Conservation (phyloP, 2,797 vertebrate genomes). For the Remorina albescens region DNA sequence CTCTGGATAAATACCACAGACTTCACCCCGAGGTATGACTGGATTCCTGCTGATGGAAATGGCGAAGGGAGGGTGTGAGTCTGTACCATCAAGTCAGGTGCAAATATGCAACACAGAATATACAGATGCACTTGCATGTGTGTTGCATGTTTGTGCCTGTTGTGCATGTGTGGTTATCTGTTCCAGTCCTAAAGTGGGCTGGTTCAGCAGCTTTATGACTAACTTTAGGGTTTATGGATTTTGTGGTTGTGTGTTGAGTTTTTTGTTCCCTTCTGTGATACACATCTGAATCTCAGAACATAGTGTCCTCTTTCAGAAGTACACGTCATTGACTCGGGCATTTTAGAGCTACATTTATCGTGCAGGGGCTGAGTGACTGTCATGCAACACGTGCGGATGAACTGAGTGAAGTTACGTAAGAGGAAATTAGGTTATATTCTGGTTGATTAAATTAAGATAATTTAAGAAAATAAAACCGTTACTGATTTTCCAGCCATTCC, state of each 20-base stretch:
- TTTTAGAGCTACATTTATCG: not conserved
- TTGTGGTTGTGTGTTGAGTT: constrained; percentile 29
- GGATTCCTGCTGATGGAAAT: constrained; percentile 48
- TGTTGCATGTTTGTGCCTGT: constrained; percentile 25
- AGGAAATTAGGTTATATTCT: constrained; percentile 1
- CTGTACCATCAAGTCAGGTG: not conserved
- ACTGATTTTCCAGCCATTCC: not conserved
- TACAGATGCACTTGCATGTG: constrained; percentile 5
- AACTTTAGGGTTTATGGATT: constrained; percentile 31
- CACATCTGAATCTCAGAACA: constrained; percentile 48
- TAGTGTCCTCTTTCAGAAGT: constrained; percentile 30
- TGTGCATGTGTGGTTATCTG: constrained; percentile 10
- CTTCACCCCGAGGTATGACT: constrained; percentile 14
- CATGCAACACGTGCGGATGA: constrained; percentile 5
- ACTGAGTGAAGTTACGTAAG: not conserved
- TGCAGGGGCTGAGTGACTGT: not conserved
- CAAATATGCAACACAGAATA: constrained; percentile 6
- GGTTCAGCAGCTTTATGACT: constrained; percentile 31
- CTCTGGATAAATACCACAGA: constrained; percentile 11
- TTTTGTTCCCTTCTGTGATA: constrained; percentile 22
- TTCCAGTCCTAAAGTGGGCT: constrained; percentile 7
- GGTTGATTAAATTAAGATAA: constrained; percentile 8
- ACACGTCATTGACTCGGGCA: not conserved
- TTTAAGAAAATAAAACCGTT: not conserved
- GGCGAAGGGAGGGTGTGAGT: not conserved